Evolutionary conservation across 2,113 vertebrate species (phyloP).

Genomic region (Alligator sinensis): DNA sequence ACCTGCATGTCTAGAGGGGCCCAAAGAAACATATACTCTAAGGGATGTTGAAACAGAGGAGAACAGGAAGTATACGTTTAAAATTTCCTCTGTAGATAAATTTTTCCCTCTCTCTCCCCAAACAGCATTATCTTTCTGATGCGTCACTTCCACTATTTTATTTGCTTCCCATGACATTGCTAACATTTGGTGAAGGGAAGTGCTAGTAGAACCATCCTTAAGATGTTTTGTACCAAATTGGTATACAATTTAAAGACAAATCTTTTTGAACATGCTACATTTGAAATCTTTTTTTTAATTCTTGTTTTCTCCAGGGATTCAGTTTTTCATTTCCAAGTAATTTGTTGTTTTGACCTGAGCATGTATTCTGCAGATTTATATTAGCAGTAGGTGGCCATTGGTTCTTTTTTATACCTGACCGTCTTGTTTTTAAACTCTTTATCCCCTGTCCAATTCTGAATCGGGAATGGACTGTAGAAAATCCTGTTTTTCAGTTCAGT

Average conservation of each 20-base stretch:
- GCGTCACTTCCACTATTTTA: too few species aligned
- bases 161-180: not conserved
- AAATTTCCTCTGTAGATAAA: not conserved
- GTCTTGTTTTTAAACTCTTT: too few species aligned
- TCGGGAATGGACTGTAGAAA: too few species aligned
- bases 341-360: not conserved
- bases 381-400: not conserved
- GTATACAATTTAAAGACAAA: not conserved
- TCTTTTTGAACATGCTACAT: not conserved
- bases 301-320: not conserved
- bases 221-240: not conserved
- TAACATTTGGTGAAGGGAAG: not conserved
- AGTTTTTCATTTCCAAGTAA: not conserved
- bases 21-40: too few species aligned
- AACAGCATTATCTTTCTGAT: too few species aligned
- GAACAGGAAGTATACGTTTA: not conserved
- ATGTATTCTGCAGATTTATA: not conserved
- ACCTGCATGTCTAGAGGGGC: too few species aligned
- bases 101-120: not conserved
- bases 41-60: too few species aligned
- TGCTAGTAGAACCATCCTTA: not conserved
- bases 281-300: not conserved
- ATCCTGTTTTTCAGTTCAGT: too few species aligned
- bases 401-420: too few species aligned
- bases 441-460: too few species aligned